phyloP scores from a whole-genome alignment of 2,113 vertebrate species.

The Ammodytes marinus region DNA sequence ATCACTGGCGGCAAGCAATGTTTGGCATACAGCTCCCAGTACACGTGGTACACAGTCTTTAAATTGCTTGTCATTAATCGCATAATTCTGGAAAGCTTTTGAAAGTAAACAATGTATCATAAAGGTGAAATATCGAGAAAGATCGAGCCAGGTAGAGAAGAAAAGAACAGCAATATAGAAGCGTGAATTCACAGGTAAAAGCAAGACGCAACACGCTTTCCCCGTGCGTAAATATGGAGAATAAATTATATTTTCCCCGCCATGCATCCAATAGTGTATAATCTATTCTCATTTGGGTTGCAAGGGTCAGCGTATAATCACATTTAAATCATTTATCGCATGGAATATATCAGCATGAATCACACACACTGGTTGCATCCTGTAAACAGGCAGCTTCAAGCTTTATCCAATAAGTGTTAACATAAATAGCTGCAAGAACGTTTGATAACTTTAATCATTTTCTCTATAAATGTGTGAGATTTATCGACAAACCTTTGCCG shows the following conservation, averaged over 20 bases:
- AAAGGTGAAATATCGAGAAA: background rate
- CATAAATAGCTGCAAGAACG: background rate
- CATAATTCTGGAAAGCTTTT: background rate
- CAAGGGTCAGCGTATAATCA: conserved; percentile 6
- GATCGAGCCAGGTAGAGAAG: background rate
- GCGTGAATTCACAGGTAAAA: background rate
- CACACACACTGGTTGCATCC: background rate
- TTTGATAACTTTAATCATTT: background rate
- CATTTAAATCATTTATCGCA: background rate
- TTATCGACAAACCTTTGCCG: conserved; percentile 61
- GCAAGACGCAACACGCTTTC: too few relatives aligned
- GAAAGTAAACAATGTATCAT: background rate
- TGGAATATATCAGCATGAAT: background rate
- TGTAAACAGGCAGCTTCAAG: background rate
- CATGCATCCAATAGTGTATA: background rate
- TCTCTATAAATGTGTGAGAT: background rate
- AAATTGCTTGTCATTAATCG: background rate
- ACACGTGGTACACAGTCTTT: background rate
- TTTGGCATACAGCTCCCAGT: background rate
- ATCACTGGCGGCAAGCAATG: background rate
- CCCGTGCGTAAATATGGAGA: background rate
- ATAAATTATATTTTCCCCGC: background rate
- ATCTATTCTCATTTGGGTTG: background rate
- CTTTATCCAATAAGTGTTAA: background rate
- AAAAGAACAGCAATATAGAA: background rate